These are phyloP conservation scores for Podiceps cristatus DNA, from an alignment of 2,113 vertebrate genomes.

Conservation along the genomic window DNA sequence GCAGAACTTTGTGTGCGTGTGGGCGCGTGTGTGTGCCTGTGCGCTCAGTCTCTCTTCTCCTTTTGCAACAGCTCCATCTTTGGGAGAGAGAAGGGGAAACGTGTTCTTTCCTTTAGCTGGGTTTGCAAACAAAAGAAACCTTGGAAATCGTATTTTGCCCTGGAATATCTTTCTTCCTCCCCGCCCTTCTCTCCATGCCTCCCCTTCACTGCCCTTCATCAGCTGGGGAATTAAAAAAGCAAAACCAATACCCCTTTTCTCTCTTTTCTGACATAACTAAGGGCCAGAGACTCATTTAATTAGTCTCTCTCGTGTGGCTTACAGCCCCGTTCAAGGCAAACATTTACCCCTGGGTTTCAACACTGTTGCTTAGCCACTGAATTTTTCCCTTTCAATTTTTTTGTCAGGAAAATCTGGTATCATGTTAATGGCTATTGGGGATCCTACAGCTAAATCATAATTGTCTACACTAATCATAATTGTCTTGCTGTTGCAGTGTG, in stretches of 20 bases:
- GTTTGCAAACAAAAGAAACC: constrained; percentile 44
- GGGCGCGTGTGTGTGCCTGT: background rate
- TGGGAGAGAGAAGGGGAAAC: constrained; percentile 62
- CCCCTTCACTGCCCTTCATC: background rate
- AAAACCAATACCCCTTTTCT: background rate
- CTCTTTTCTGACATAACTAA: constrained; percentile 11
- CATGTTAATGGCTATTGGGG: constrained; percentile 21
- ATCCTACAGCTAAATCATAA: constrained; percentile 51
- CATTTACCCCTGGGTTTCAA: background rate
- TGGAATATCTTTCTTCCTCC: background rate
- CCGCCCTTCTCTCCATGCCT: background rate
- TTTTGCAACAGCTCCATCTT: constrained; percentile 83
- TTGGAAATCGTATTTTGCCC: background rate
- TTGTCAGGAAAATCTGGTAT: constrained; percentile 26
- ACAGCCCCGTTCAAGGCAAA: background rate
- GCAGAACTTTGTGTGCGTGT: constrained; percentile 7
- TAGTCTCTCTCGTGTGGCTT: background rate
- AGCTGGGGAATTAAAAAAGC: background rate
- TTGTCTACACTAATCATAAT: constrained; percentile 51
- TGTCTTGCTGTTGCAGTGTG: constrained; percentile 16
- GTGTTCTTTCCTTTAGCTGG: background rate
- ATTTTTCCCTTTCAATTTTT: background rate
- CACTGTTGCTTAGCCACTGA: background rate
- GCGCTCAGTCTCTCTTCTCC: background rate
- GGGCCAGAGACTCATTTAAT: background rate